Conservation (phyloP, 2,113 vertebrate genomes). For the Panurus biarmicus region DNA sequence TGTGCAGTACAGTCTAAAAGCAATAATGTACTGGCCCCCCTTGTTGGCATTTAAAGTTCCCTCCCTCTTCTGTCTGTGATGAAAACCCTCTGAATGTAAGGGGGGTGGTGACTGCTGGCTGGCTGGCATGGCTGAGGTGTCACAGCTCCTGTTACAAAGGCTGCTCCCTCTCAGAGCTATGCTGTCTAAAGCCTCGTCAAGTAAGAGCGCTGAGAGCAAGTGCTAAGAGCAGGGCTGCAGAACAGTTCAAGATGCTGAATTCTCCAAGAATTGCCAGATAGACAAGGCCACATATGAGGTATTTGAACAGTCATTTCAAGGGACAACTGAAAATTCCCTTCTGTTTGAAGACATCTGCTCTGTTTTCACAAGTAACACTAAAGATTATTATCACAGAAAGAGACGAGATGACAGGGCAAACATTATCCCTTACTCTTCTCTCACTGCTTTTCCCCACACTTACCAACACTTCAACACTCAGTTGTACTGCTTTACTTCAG, state of each 20-base stretch:
- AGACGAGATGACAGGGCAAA: not conserved
- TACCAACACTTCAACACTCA: not conserved
- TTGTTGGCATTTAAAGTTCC: slow-evolving; percentile 1
- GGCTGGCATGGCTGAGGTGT: slow-evolving; percentile 19
- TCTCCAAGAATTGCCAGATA: not conserved
- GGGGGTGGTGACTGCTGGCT: not conserved
- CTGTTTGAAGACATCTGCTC: not conserved
- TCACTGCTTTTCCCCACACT: not conserved
- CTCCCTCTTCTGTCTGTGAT: not conserved
- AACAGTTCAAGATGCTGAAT: not conserved
- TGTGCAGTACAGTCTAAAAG: not conserved
- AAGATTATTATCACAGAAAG: not conserved
- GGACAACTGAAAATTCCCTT: not conserved
- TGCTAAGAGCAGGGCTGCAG: slow-evolving; percentile 4
- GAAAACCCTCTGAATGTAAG: not conserved
- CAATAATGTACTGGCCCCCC: not conserved
- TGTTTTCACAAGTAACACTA: not conserved
- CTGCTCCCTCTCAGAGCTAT: slow-evolving; percentile 11
- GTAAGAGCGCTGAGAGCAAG: not conserved
- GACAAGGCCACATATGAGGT: not conserved
- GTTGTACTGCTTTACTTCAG: not conserved
- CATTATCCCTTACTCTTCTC: not conserved
- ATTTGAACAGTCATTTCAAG: not conserved
- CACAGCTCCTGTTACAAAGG: slow-evolving; percentile 55
- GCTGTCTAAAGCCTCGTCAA: not conserved